Evolutionary conservation across 2,113 vertebrate genomes (phyloP).

Genomic region (Rallus limicola): DNA sequence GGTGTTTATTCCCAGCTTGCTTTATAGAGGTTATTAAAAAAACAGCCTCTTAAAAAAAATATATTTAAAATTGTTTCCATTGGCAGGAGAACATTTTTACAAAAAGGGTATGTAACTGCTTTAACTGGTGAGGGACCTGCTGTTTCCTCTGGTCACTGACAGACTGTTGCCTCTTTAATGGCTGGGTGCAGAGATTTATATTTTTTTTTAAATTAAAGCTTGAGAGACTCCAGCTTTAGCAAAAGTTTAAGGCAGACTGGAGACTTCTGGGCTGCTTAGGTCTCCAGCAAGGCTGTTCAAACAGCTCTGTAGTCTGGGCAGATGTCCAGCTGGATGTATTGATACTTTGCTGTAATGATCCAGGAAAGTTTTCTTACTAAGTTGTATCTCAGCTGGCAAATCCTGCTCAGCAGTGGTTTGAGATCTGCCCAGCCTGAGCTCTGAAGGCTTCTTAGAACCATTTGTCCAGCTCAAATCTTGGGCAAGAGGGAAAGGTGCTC

Average conservation of each 20-base stretch:
- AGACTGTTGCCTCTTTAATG: not conserved
- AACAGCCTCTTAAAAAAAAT: not conserved
- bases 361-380: not conserved
- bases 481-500: not conserved
- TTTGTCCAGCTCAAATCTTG: not conserved
- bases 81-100: constrained; percentile 15
- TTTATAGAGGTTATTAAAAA: constrained; percentile 40
- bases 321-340: not conserved
- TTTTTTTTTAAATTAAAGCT: not conserved
- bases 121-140: not conserved
- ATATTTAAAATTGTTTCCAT: constrained; percentile 14
- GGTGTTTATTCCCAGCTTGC: not conserved
- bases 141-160: not conserved
- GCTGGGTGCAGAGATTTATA: not conserved
- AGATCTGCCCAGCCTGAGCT: not conserved
- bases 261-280: not conserved
- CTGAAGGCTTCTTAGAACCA: not conserved
- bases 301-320: not conserved
- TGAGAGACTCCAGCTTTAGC: not conserved
- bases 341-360: not conserved
- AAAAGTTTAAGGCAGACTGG: not conserved
- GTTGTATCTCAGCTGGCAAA: not conserved
- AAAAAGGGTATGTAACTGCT: not conserved
- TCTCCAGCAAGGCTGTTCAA: not conserved
- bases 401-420: not conserved